A percentile compares a stretch with the other conserved stretches of the same genome.
Conservation (phyloP, 2,888 invertebrate species). For the Agonopterix heracliana region DNA sequence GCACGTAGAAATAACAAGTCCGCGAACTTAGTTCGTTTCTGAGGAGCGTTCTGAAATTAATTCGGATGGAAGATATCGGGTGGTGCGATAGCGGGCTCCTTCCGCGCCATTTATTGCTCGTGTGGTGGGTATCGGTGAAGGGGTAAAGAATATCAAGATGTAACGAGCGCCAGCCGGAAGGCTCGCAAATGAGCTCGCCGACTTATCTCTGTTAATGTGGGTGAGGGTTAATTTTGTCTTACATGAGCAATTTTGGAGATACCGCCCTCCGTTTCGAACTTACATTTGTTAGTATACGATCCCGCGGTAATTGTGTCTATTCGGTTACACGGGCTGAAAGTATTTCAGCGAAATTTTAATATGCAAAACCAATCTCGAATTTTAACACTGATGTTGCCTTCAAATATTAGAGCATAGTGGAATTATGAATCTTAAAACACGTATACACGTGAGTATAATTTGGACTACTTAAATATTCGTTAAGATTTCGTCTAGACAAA, state of each 20-base stretch:
- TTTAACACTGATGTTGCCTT: too few species aligned
- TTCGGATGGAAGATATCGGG: constrained; percentile 77
- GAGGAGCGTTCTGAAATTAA: constrained; percentile 67
- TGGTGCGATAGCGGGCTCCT: constrained; percentile 67
- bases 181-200: constrained; percentile 75
- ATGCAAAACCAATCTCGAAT: too few species aligned
- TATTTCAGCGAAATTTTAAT: too few species aligned
- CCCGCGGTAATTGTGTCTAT: constrained; percentile 25
- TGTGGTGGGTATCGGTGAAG: constrained; percentile 72
- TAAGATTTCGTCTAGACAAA: constrained; percentile 76
- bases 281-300: constrained; percentile 44
- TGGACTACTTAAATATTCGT: constrained; percentile 65
- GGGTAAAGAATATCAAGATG: constrained; percentile 77
- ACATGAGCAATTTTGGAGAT: constrained; percentile 73
- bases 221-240: constrained; percentile 74
- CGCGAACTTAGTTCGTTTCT: constrained; percentile 70
- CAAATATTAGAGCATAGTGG: too few species aligned
- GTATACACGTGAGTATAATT: constrained; percentile 11
- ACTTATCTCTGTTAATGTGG: constrained; percentile 74
- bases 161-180: constrained; percentile 73
- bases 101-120: constrained; percentile 76
- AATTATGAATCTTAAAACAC: too few species aligned
- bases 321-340: constrained; percentile 14
- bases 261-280: constrained; percentile 46
- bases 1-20: constrained; percentile 72